phyloP scores from a whole-genome alignment of 2,888 invertebrate genomes.

The Bedellia somnulentella region DNA sequence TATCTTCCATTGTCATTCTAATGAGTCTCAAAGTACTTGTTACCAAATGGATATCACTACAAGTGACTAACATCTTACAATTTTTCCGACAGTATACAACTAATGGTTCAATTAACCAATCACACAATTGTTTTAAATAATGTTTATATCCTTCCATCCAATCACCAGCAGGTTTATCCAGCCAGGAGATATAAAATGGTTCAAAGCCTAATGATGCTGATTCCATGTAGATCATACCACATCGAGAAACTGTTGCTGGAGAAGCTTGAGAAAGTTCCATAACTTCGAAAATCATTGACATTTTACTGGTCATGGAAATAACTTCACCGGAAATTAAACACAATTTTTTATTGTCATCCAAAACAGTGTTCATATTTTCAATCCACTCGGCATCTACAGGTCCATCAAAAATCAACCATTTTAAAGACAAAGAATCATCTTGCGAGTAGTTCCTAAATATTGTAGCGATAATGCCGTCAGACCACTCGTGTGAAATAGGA shows the following conservation, averaged over 20 bases:
- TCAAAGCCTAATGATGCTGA: constrained; percentile 80
- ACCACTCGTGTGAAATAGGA: constrained; percentile 89
- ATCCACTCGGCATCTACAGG: constrained; percentile 91
- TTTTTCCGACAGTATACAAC: constrained; percentile 71
- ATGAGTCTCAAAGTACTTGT: constrained; percentile 73
- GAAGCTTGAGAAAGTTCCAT: constrained; percentile 84
- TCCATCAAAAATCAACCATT: constrained; percentile 93
- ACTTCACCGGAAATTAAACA: constrained; percentile 87
- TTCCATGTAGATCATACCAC: constrained; percentile 92
- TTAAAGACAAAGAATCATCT: constrained; percentile 72
- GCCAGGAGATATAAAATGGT: constrained; percentile 81
- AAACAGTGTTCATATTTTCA: constrained; percentile 86
- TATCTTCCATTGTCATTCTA: constrained; percentile 77
- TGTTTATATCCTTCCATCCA: constrained; percentile 67
- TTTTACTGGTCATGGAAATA: constrained; percentile 76
- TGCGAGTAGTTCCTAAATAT: constrained; percentile 77
- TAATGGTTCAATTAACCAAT: constrained; percentile 80
- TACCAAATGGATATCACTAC: constrained; percentile 73
- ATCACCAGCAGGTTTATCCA: constrained; percentile 62
- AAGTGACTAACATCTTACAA: constrained; percentile 66
- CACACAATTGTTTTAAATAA: constrained; percentile 63
- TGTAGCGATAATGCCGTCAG: constrained; percentile 81
- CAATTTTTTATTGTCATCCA: constrained; percentile 86
- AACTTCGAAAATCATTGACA: constrained; percentile 89
- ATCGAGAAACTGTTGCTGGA: constrained; percentile 86